Evolutionary conservation across 2,888 invertebrate species (phyloP).

Genomic region (Aproaerema taeniolella): DNA sequence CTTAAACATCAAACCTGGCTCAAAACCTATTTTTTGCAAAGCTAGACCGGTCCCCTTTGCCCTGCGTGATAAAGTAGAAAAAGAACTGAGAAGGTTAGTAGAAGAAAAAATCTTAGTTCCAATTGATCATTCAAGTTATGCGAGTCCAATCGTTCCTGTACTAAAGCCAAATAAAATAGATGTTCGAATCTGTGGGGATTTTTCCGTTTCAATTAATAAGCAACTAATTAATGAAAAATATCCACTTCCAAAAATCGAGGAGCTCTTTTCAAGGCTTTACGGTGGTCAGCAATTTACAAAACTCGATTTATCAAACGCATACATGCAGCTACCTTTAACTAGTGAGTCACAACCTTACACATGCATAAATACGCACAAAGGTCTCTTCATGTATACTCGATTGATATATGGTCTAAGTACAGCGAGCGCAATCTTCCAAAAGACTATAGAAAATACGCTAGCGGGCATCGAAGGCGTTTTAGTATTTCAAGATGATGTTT

Average conservation of each 20-base stretch:
- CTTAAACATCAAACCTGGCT: neutral
- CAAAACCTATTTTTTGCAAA: slow-evolving; percentile 1
- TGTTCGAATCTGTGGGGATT: neutral
- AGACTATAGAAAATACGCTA: neutral
- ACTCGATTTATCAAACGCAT: slow-evolving; percentile 20
- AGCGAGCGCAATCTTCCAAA: neutral
- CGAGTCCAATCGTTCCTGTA: slow-evolving; percentile 1
- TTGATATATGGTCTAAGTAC: neutral
- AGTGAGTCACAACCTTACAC: slow-evolving; percentile 10
- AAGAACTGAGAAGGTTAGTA: neutral
- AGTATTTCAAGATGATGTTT: neutral
- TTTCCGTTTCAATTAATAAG: slow-evolving; percentile 10
- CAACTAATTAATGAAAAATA: slow-evolving; percentile 19
- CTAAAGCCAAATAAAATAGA: neutral
- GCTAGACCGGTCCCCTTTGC: slow-evolving; percentile 1
- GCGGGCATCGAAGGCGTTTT: slow-evolving; percentile 1
- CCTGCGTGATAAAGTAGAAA: neutral
- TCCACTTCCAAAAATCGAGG: slow-evolving; percentile 17
- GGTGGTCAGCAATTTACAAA: slow-evolving; percentile 17
- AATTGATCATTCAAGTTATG: neutral
- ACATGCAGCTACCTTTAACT: slow-evolving; percentile 18
- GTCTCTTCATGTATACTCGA: neutral
- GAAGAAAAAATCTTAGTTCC: neutral
- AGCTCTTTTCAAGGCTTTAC: slow-evolving; percentile 18
- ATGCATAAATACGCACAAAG: neutral